Conservation (phyloP, 1,140 invertebrate genomes). For the Drosophila obscura region DNA sequence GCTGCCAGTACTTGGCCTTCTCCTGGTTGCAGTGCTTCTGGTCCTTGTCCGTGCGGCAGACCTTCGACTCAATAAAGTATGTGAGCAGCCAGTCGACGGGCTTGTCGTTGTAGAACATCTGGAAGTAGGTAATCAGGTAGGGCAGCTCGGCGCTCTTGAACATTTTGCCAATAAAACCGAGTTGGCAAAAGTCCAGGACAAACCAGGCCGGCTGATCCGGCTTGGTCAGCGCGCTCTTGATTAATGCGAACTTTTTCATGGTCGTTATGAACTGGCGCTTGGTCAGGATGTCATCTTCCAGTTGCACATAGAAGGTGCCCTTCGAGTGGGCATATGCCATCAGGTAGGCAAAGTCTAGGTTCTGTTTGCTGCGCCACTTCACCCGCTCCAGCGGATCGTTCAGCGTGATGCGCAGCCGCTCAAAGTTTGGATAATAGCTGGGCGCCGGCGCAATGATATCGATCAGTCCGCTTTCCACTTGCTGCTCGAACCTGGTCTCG, state of each 20-base stretch:
- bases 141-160: constrained; percentile 95
- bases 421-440: constrained; percentile 95
- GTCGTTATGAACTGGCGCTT: constrained; percentile 92
- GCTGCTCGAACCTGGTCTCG: constrained; percentile 90
- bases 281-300: constrained; percentile 98
- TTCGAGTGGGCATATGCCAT: constrained; percentile 96
- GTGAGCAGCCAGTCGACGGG: constrained; percentile 98
- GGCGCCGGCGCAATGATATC: constrained; percentile 94
- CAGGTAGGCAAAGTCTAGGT: constrained; percentile 96
- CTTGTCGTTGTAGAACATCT: constrained; percentile 95
- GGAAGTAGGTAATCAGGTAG: constrained; percentile 95
- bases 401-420: constrained; percentile 90
- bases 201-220: constrained; percentile 91
- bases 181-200: constrained; percentile 96
- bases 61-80: constrained; percentile 94
- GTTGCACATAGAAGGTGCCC: constrained; percentile 92
- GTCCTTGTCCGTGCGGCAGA: constrained; percentile 94
- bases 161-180: constrained; percentile 97
- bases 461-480: constrained; percentile 92
- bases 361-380: constrained; percentile 98
- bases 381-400: constrained; percentile 95
- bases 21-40: constrained; percentile 94
- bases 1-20: constrained; percentile 92
- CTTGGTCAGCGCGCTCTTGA: constrained; percentile 88
- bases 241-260: constrained; percentile 95